Percentiles rank a stretch among this genome's conserved stretches.
phyloP scores from a whole-genome alignment of 2,888 invertebrate genomes.

The Drosophila multiciliata region DNA sequence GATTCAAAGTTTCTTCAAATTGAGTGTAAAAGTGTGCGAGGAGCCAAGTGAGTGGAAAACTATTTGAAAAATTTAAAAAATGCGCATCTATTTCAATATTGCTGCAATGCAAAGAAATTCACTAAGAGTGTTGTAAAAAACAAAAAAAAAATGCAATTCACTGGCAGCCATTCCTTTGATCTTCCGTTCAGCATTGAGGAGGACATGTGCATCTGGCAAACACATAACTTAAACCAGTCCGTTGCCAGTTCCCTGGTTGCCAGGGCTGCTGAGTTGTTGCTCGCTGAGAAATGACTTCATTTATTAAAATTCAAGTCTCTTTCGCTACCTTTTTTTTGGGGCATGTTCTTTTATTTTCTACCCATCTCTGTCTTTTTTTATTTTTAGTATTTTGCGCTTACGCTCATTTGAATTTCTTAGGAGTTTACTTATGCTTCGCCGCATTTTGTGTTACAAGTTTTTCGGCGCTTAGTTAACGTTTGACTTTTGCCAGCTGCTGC shows the following conservation, averaged over 20 bases:
- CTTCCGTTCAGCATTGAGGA: conserved; percentile 19
- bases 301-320: conserved; percentile 67
- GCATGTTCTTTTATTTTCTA: conserved; percentile 17
- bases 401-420: conserved; percentile 79
- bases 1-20: neutral
- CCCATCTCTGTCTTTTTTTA: conserved; percentile 11
- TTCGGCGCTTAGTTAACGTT: conserved; percentile 79
- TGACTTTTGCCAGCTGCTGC: conserved; percentile 67
- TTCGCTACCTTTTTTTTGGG: conserved; percentile 24
- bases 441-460: conserved; percentile 76
- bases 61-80: neutral
- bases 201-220: conserved; percentile 29
- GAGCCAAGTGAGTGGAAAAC: neutral
- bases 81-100: neutral
- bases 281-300: conserved; percentile 57
- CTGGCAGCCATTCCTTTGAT: conserved; percentile 40
- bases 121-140: neutral
- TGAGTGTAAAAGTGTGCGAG: neutral
- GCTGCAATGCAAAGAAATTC: neutral
- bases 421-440: conserved; percentile 74
- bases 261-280: conserved; percentile 10
- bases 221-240: conserved; percentile 11
- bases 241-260: conserved; percentile 22
- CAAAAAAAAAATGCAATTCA: conserved; percentile 3
- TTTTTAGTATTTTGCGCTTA: conserved; percentile 58